Evolutionary conservation across 1,140 invertebrate species (phyloP).

Genomic region (Argopecten irradians): DNA sequence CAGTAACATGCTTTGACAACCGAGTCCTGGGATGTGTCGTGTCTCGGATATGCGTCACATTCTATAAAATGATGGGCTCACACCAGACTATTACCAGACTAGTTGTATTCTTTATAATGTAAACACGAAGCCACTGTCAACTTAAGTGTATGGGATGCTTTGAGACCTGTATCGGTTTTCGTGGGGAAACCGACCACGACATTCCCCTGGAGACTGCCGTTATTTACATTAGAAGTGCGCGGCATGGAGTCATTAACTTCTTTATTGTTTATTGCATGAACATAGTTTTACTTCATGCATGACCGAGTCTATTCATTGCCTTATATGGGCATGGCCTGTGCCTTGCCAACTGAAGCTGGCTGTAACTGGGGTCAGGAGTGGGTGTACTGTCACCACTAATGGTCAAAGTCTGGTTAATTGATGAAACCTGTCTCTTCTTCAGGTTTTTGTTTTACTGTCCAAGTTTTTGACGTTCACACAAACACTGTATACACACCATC

Average conservation of each 20-base stretch:
- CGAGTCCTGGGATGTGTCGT: background rate
- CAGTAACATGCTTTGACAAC: background rate
- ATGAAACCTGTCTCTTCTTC: background rate
- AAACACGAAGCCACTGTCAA: background rate
- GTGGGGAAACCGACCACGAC: background rate
- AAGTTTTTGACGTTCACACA: background rate
- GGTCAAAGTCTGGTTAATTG: background rate
- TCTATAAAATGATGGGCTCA: constrained; percentile 11
- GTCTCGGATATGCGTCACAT: background rate
- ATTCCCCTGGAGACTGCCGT: background rate
- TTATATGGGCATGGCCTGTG: constrained; percentile 5
- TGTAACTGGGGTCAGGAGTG: background rate
- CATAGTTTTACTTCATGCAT: background rate
- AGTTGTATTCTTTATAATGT: constrained; percentile 10
- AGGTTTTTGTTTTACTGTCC: background rate
- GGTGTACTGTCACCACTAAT: background rate
- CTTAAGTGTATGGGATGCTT: constrained; percentile 21
- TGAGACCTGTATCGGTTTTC: background rate
- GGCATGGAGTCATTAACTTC: background rate
- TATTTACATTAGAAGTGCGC: constrained; percentile 16
- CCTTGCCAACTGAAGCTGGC: background rate
- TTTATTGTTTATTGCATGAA: background rate
- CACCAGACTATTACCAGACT: background rate
- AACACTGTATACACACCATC: background rate
- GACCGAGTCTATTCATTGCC: background rate